Evolutionary conservation across 2,113 vertebrate genomes (phyloP), one percentile per base, ranked within the genome.

Genomic region (Melospiza georgiana): DNA sequence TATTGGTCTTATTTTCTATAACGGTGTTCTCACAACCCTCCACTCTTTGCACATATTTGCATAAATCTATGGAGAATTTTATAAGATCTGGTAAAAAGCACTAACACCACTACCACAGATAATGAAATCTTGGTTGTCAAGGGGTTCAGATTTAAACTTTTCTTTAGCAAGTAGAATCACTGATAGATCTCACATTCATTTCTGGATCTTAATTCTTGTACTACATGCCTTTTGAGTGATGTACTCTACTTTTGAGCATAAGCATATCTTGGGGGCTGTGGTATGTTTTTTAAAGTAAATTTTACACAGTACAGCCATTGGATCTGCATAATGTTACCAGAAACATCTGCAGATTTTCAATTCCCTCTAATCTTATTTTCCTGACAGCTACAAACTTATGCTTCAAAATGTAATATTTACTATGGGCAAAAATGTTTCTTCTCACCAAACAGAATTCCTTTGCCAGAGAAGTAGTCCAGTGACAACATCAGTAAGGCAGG

Each of bases 291-390:
- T 27, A 23, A 93, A 87, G 46, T 37, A 90, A 94, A 62, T 67
- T 79, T 81, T 86, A 62, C n/a, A 68, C n/a, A 66, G 30, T 62
- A 87, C 62, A 39, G 52, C 52, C 44, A 54, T 76, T 66, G 19
- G 31, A 62, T 67, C 91, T 93, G 82, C 79, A 63, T 66, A 83
- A 58, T n/a, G 30, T 95, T 71, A 69, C 52, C 51, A 92, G 61
- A 87, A 78, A 62, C 65, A 92, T 76, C 90, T 95, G 91, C 68
- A 95, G 69, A 89, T 39, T 68, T 86, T 95, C 90, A 93, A 0
- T 69, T 95, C 43, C 10, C 31, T 61, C 61, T 94, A 90, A 96
- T 78, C 44, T 72, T 49, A 35, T 27, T 94, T 77, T 33, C 63
- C 43, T 52, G 59, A 80, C 12, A 85, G 67, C 39, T 76, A 59